phyloP scores from a whole-genome alignment of 1,140 invertebrate species.

The Drosophila saltans region DNA sequence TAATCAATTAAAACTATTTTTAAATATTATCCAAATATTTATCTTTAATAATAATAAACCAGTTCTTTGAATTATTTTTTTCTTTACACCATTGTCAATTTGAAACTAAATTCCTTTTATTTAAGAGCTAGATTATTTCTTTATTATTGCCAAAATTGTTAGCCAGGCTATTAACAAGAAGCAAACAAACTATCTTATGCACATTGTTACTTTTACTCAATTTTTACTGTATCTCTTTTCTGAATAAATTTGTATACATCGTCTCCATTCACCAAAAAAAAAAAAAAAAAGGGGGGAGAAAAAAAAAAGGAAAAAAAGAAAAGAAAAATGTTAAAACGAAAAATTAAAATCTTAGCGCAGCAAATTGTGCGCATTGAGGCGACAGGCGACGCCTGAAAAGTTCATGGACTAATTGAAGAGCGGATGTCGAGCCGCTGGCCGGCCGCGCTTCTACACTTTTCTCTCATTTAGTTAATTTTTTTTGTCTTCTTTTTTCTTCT shows the following conservation, averaged over 20 bases:
- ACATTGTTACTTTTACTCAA: background rate
- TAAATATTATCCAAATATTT: too few species aligned
- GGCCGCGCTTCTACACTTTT: slow-evolving; percentile 13
- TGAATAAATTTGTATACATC: slow-evolving; percentile 52
- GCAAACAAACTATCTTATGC: background rate
- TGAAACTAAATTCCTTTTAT: too few species aligned
- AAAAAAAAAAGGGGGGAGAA: slow-evolving; percentile 19
- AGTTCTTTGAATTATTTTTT: too few species aligned
- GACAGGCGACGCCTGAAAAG: slow-evolving; percentile 33
- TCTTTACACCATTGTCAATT: too few species aligned
- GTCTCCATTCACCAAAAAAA: slow-evolving; percentile 24
- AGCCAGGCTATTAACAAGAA: background rate
- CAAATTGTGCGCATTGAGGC: slow-evolving; percentile 56
- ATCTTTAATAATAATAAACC: too few species aligned
- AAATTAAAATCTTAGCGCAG: slow-evolving; percentile 56
- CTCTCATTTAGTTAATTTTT: slow-evolving; percentile 15
- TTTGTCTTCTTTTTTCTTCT: slow-evolving; percentile 6
- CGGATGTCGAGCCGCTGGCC: slow-evolving; percentile 33
- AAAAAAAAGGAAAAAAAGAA: slow-evolving; percentile 17
- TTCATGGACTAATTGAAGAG: slow-evolving; percentile 49
- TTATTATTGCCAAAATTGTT: background rate
- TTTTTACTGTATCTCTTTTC: slow-evolving; percentile 35
- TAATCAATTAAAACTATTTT: too few species aligned
- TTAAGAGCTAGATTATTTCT: background rate
- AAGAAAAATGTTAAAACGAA: slow-evolving; percentile 25